Evolutionary conservation across 2,113 vertebrate species (phyloP).

Genomic region (Corythornis vintsioides): DNA sequence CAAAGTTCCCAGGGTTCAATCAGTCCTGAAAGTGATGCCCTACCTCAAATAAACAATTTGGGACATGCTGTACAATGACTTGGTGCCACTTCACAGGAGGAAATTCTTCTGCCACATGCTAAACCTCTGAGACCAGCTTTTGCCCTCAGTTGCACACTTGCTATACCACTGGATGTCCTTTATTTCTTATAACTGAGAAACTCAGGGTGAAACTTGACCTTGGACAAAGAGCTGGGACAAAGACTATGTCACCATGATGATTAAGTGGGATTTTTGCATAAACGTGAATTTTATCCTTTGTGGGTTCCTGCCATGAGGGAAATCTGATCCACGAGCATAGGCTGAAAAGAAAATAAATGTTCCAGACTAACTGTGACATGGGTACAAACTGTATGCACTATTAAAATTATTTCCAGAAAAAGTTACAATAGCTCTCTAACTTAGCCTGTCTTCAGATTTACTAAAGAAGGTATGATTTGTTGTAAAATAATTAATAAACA

Average conservation of each 20-base stretch:
- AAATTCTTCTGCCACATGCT: background rate
- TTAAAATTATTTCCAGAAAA: background rate
- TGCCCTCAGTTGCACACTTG: background rate
- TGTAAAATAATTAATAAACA: background rate
- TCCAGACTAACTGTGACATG: fast-evolving
- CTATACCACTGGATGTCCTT: background rate
- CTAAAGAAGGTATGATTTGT: background rate
- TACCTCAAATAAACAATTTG: background rate
- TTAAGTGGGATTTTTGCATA: slow-evolving; percentile 39
- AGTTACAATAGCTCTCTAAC: background rate
- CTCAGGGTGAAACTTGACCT: slow-evolving; percentile 6
- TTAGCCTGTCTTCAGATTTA: background rate
- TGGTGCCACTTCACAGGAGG: background rate
- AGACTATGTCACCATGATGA: slow-evolving; percentile 22
- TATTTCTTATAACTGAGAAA: background rate
- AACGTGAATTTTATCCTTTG: slow-evolving; percentile 5
- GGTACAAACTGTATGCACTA: background rate
- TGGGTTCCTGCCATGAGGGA: background rate
- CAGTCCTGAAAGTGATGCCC: background rate
- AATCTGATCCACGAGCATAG: slow-evolving; percentile 15
- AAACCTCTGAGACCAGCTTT: background rate
- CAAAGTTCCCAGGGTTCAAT: background rate
- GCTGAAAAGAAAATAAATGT: slow-evolving; percentile 3
- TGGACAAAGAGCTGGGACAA: slow-evolving; percentile 24
- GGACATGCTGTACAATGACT: fast-evolving